Conservation (phyloP, 2,113 vertebrate species). For the Romanogobio albipinnatus region DNA sequence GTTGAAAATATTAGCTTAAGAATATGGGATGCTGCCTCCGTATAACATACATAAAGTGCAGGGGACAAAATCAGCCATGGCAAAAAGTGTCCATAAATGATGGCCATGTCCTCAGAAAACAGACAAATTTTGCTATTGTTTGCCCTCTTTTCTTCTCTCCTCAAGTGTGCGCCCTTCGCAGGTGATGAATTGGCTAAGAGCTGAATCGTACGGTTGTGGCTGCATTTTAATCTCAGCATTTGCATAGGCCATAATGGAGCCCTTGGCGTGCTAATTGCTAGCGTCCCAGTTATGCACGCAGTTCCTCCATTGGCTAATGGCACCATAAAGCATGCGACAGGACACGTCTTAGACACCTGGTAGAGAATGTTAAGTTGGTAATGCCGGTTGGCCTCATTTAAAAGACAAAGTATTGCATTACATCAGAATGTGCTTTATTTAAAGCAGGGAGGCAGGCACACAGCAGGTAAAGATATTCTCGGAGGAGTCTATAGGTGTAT, state of each 20-base stretch:
- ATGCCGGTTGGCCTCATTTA: constrained; percentile 73
- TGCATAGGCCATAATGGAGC: constrained; percentile 73
- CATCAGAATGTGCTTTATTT: constrained; percentile 60
- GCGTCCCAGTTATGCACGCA: constrained; percentile 70
- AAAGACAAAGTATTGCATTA: constrained; percentile 70
- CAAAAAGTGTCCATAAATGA: constrained; percentile 4
- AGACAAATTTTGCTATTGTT: constrained; percentile 18
- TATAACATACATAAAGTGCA: not conserved
- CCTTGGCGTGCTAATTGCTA: constrained; percentile 76
- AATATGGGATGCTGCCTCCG: no score
- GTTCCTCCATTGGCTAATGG: constrained; percentile 74
- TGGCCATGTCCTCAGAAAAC: not conserved
- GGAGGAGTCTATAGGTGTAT: constrained; percentile 25
- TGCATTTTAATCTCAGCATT: constrained; percentile 67
- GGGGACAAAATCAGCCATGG: not conserved
- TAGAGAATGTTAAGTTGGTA: constrained; percentile 70
- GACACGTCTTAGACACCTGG: constrained; percentile 70
- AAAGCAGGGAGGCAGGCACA: constrained; percentile 48
- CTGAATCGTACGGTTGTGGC: constrained; percentile 16
- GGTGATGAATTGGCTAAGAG: constrained; percentile 45
- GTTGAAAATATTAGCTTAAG: no score
- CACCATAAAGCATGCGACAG: constrained; percentile 76
- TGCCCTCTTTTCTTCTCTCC: constrained; percentile 18
- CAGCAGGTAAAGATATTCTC: constrained; percentile 47
- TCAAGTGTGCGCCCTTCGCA: constrained; percentile 22